Evolutionary conservation across 2,113 vertebrate species (phyloP), one percentile per base, ranked within the genome.

Genomic region (Silurus asotus): DNA sequence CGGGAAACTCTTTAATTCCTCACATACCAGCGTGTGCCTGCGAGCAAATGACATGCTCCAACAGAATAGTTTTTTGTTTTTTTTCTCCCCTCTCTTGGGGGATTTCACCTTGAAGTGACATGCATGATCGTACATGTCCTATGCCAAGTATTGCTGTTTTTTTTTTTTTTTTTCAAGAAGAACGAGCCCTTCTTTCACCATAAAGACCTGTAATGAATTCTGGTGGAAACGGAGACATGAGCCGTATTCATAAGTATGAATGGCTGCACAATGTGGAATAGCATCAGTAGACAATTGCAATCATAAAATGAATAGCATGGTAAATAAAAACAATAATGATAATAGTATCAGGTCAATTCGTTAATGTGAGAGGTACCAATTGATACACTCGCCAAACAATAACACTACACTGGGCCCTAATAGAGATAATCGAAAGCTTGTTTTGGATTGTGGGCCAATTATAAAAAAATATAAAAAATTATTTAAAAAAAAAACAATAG

Each of bases 21-120:
- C 72, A 87, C 95, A 94, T 95, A 96, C 96, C 95, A 94, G 87
- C 93, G 92, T 92, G 92, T 95, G 91, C 94, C 93, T 94, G 93
- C 91, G 90, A 93, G 92, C 94, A 92, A 92, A 89, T 89, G 94
- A 92, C 96, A 96, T 95, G 95, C 93, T 93, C 86, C 89, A 94
- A 94, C 96, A 95, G 91, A 96, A 93, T 92, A 88, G 69, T 85
- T 37, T 83, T 20, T 5, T 49, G 37, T 67, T 75, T 80, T 37
- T 37, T 86, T 72, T n/a, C 86, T 77, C 74, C 49, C n/a, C 64
- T 62, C 56, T 74, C 87, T 83, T 86, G 70, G 91, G 88, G 92
- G 93, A 94, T 95, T 94, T 93, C 92, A 87, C 92, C 87, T 91
- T 90, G 86, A 90, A 88, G 59, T 86, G 74, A 77, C 92, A 90